A percentile compares a stretch with the other conserved stretches of the same genome.
These are phyloP conservation scores for Ancistrus triradiatus DNA, from an alignment of 2,113 vertebrate genomes.

Conservation along the genomic window DNA sequence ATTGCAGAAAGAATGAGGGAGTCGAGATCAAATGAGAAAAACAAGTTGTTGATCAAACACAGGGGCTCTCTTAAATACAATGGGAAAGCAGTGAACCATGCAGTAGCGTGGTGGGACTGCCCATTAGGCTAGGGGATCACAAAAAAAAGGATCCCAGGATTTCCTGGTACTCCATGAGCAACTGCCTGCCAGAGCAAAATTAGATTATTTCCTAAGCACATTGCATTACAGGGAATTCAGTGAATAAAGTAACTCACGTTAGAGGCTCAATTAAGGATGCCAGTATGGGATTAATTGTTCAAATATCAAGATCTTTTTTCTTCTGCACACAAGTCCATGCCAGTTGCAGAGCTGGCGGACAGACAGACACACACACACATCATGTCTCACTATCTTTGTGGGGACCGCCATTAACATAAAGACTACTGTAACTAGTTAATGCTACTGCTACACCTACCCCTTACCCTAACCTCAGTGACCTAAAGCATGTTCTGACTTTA, in stretches of 20 bases:
- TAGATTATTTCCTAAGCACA: conserved; percentile 23
- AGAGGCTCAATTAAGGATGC: conserved; percentile 13
- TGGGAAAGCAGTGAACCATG: conserved; percentile 25
- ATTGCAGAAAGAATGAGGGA: conserved; percentile 31
- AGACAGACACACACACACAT: no score
- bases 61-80: conserved; percentile 28
- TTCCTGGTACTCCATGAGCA: conserved; percentile 20
- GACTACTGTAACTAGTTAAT: no score
- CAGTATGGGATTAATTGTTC: conserved; percentile 20
- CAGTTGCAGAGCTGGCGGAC: conserved; percentile 3
- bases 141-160: conserved; percentile 11
- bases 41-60: conserved; percentile 36
- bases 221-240: conserved; percentile 25
- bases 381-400: no score
- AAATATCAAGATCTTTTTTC: not conserved
- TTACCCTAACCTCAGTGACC: no score
- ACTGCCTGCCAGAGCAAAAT: conserved; percentile 21
- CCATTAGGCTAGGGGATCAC: conserved; percentile 24
- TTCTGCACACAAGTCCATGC: not conserved
- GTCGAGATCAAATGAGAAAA: conserved; percentile 35
- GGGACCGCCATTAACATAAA: no score
- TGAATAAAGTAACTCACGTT: conserved; percentile 14
- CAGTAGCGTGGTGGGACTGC: conserved; percentile 16
- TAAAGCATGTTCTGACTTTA: no score
- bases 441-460: no score